Evolutionary conservation across 2,888 invertebrate species (phyloP).

Genomic region (Thereva unica): DNA sequence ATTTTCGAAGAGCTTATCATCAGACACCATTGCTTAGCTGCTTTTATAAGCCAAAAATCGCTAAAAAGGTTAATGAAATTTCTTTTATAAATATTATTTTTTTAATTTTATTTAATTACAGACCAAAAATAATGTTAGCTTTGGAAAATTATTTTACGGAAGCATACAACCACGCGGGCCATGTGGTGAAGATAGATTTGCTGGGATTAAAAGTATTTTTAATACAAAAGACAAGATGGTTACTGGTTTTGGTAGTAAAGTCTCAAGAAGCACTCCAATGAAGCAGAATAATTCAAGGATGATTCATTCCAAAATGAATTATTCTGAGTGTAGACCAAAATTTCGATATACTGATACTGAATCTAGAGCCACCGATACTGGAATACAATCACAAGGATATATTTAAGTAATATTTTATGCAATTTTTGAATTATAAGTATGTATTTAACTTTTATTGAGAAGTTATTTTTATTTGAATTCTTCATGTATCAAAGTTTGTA

Average conservation of each 20-base stretch:
- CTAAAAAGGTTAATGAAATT: neutral
- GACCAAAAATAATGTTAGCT: conserved; percentile 4
- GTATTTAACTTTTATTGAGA: too few species aligned
- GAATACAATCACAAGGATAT: conserved; percentile 4
- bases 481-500: too few species aligned
- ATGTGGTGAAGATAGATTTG: conserved; percentile 32
- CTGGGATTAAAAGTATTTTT: conserved; percentile 25
- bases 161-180: conserved; percentile 35
- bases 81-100: neutral
- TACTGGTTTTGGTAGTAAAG: conserved; percentile 15
- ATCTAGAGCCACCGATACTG: neutral
- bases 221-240: neutral
- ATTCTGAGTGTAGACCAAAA: conserved; percentile 11
- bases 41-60: conserved; percentile 41
- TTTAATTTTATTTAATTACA: neutral
- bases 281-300: conserved; percentile 9
- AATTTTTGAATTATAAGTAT: too few species aligned
- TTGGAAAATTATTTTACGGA: conserved; percentile 22
- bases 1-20: conserved; percentile 68
- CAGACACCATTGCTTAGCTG: conserved; percentile 61
- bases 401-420: neutral
- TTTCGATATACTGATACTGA: conserved; percentile 5
- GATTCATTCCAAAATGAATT: conserved; percentile 18
- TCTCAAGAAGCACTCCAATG: conserved; percentile 16
- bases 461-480: too few species aligned